Percentiles rank a stretch among this genome's conserved stretches.
Evolutionary conservation across 53 echinoderm and acorn worm species (phyloP).

Genomic region (Astropecten irregularis): DNA sequence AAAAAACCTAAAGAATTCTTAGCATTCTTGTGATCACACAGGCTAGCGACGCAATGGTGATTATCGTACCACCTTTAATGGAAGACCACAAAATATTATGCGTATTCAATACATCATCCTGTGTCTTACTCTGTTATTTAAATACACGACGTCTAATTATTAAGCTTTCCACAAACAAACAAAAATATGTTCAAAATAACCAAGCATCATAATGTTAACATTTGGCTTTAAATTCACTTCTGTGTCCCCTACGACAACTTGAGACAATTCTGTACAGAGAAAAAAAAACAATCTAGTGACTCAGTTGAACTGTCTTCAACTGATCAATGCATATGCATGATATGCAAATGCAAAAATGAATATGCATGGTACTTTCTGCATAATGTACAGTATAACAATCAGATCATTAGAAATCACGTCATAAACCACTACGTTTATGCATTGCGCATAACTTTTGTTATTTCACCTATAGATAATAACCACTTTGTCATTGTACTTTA

Average conservation of each 20-base stretch:
- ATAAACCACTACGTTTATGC: constrained; percentile 46
- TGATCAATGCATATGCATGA: too few relatives aligned
- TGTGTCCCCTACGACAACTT: neutral
- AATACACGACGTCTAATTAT: constrained; percentile 14
- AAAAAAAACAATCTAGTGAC: too few relatives aligned
- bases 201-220: constrained; percentile 1
- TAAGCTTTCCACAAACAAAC: neutral
- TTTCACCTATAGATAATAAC: constrained; percentile 49
- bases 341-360: neutral
- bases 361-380: constrained; percentile 26
- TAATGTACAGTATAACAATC: constrained; percentile 46
- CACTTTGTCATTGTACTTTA: neutral
- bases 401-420: neutral
- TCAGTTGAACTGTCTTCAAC: too few relatives aligned
- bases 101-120: constrained; percentile 19
- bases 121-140: constrained; percentile 25
- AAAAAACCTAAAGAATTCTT: neutral
- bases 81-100: constrained; percentile 51
- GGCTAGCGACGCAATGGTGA: constrained; percentile 25
- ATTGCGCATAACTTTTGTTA: constrained; percentile 20
- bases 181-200: constrained; percentile 22
- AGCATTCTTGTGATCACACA: constrained; percentile 25
- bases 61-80: constrained; percentile 3
- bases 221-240: constrained; percentile 3
- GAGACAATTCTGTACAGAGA: neutral